Conservation (phyloP, 2,113 vertebrate genomes). For the Pandion haliaetus region DNA sequence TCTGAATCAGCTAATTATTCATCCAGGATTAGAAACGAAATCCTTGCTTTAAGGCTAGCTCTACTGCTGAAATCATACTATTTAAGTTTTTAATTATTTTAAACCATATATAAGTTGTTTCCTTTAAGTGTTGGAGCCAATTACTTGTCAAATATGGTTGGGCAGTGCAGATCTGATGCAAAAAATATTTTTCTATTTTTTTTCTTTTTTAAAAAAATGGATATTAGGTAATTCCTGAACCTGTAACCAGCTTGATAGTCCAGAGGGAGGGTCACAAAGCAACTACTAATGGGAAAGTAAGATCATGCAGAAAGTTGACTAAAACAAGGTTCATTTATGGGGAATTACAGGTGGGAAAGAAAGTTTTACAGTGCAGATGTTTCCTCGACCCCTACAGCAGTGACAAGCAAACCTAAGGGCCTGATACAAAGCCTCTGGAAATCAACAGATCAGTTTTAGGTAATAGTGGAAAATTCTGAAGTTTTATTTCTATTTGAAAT, state of each 20-base stretch:
- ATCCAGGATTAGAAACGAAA: constrained; percentile 46
- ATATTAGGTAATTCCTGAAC: neutral
- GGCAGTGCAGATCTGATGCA: neutral
- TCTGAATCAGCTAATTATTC: constrained; percentile 61
- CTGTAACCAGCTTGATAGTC: neutral
- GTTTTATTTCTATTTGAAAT: neutral
- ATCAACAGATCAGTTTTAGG: neutral
- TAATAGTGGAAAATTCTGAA: neutral
- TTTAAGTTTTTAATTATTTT: constrained; percentile 28
- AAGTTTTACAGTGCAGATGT: neutral
- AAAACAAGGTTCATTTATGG: neutral
- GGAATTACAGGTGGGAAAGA: neutral
- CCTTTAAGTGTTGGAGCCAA: neutral
- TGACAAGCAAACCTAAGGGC: neutral
- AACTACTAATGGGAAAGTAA: neutral
- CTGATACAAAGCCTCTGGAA: neutral
- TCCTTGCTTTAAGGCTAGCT: constrained; percentile 31
- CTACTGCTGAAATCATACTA: neutral
- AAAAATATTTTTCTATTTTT: neutral
- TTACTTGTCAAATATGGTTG: neutral
- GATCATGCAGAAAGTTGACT: neutral
- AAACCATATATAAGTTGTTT: constrained; percentile 34
- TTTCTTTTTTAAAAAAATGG: neutral
- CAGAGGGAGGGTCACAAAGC: neutral
- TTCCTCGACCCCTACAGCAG: neutral